Conservation (phyloP, 2,113 vertebrate genomes). For the Desmodus rotundus region DNA sequence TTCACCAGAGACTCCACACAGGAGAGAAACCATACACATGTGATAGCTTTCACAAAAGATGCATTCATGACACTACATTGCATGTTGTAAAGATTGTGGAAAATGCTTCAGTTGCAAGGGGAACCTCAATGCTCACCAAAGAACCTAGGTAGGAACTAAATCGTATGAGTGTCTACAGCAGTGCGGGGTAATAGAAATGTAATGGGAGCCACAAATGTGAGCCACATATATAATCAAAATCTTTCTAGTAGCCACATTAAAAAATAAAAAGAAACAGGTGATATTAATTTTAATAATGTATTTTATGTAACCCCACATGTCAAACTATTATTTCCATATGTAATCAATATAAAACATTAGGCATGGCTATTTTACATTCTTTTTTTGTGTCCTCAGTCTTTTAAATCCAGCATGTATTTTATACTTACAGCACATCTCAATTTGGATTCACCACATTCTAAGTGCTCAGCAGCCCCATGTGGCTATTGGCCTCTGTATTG, state of each 20-base stretch:
- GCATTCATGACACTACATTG: neutral
- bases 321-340: constrained; percentile 11
- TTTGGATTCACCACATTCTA: neutral
- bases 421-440: neutral
- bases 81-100: neutral
- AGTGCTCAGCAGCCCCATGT: neutral
- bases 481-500: neutral
- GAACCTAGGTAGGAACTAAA: neutral
- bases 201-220: neutral
- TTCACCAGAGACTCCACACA: neutral
- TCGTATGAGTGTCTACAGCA: neutral
- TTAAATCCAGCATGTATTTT: neutral
- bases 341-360: constrained; percentile 1
- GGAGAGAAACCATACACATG: neutral
- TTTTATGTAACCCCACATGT: neutral
- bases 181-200: neutral
- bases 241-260: constrained; percentile 10
- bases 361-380: neutral
- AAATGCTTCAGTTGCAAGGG: neutral
- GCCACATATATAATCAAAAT: neutral
- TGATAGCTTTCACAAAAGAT: neutral
- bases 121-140: neutral
- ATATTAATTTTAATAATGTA: constrained; percentile 11
- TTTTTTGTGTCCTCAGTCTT: neutral
- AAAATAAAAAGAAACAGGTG: neutral